Evolutionary conservation across 2,888 invertebrate species (phyloP).

Genomic region (Oligia latruncula): DNA sequence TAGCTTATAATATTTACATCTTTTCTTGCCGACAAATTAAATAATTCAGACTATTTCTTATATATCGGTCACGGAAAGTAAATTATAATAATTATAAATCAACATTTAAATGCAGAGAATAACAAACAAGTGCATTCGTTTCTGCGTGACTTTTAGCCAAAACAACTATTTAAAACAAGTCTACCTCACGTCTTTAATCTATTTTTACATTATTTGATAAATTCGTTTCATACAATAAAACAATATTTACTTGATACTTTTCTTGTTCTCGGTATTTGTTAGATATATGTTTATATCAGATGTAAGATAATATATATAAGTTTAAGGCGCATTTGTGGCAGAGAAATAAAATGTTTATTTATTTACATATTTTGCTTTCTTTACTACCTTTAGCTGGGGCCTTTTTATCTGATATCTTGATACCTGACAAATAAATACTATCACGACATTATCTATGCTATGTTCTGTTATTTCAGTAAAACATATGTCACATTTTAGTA

Average conservation of each 20-base stretch:
- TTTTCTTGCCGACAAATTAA: conserved; percentile 43
- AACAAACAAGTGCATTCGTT: neutral
- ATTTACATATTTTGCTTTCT: conserved; percentile 1
- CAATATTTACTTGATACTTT: neutral
- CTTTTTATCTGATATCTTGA: conserved; percentile 25
- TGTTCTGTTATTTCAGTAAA: conserved; percentile 13
- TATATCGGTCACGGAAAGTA: neutral
- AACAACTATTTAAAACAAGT: conserved; percentile 3
- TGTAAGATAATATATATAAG: no score
- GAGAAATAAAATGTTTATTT: neutral
- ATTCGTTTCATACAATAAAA: neutral
- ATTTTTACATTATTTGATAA: conserved; percentile 2
- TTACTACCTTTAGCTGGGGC: conserved; percentile 3
- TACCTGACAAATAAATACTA: conserved; percentile 24
- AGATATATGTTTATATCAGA: no score
- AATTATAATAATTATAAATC: neutral
- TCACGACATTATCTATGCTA: conserved; percentile 12
- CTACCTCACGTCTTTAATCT: neutral
- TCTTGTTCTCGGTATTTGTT: neutral
- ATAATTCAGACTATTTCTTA: conserved; percentile 28
- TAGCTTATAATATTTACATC: conserved; percentile 33
- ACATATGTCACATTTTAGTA: neutral
- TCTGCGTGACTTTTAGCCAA: neutral
- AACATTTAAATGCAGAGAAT: neutral
- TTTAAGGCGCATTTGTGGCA: neutral